Evolutionary conservation across 2,113 vertebrate species (phyloP).

Genomic region (Ciconia maguari): DNA sequence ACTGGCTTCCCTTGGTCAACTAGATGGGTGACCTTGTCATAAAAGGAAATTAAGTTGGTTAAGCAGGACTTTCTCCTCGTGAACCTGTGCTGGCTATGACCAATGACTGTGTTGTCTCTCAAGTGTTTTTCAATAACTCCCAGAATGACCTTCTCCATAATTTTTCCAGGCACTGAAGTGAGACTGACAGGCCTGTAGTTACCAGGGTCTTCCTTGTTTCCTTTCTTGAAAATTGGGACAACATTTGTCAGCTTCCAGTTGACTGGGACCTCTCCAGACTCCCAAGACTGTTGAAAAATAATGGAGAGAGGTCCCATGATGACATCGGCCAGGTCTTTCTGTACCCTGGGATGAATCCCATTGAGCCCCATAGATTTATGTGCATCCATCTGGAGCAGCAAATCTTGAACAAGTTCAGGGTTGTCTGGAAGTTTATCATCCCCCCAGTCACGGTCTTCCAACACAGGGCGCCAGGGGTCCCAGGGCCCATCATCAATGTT

Average conservation of each 20-base stretch:
- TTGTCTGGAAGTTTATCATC: neutral
- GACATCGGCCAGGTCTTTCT: neutral
- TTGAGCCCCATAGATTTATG: neutral
- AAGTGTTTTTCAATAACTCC: neutral
- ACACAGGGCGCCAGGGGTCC: fast-evolving
- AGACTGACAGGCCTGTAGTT: neutral
- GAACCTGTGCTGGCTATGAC: neutral
- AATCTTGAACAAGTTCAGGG: neutral
- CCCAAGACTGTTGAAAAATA: neutral
- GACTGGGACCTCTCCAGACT: neutral
- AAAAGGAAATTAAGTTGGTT: neutral
- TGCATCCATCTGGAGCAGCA: neutral
- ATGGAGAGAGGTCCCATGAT: neutral
- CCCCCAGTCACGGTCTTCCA: neutral
- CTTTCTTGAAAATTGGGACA: neutral
- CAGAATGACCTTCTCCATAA: neutral
- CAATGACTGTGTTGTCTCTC: neutral
- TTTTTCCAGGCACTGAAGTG: neutral
- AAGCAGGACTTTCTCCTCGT: neutral
- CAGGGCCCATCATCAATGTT: neutral
- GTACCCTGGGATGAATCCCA: neutral
- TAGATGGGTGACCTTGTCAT: neutral
- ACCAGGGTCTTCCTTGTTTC: neutral
- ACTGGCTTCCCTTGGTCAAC: neutral
- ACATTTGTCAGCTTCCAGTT: neutral